A percentile compares a stretch with the other conserved stretches of the same genome.
phyloP scores from a whole-genome alignment of 2,888 invertebrate genomes.

The Mystacides longicornis region DNA sequence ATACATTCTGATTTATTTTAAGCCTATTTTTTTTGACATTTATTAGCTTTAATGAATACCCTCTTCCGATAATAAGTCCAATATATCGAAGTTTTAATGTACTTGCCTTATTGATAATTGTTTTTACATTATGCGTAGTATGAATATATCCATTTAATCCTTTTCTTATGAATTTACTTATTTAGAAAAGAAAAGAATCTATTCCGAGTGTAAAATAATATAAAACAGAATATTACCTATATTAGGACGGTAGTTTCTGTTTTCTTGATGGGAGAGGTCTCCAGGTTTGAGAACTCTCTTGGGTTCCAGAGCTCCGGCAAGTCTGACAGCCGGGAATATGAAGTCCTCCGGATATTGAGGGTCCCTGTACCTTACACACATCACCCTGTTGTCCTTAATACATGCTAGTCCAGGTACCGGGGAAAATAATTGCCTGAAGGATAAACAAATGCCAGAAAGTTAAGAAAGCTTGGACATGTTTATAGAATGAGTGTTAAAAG shows the following conservation, averaged over 20 bases:
- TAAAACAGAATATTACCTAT: conserved; percentile 48
- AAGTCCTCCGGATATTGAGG: conserved; percentile 67
- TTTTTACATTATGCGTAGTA: not conserved
- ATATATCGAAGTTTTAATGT: too few relatives aligned
- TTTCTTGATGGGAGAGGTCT: conserved; percentile 56
- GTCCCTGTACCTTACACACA: conserved; percentile 69
- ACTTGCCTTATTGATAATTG: too few relatives aligned
- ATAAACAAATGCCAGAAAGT: conserved; percentile 1
- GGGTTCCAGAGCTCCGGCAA: conserved; percentile 63
- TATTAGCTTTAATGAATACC: too few relatives aligned
- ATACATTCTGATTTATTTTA: too few relatives aligned
- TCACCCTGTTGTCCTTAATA: conserved; percentile 50
- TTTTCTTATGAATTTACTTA: not conserved
- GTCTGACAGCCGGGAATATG: conserved; percentile 68
- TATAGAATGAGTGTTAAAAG: too few relatives aligned
- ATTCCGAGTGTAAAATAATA: too few relatives aligned
- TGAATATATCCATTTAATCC: too few relatives aligned
- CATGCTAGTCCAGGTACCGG: conserved; percentile 65
- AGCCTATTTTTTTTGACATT: too few relatives aligned
- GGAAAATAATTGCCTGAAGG: conserved; percentile 52
- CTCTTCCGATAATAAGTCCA: too few relatives aligned
- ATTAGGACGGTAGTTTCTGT: conserved; percentile 67
- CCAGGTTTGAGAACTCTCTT: conserved; percentile 71
- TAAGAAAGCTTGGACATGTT: too few relatives aligned
- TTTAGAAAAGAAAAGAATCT: not conserved